phyloP scores from a whole-genome alignment of 2,113 vertebrate species.

The Heteronetta atricapilla region DNA sequence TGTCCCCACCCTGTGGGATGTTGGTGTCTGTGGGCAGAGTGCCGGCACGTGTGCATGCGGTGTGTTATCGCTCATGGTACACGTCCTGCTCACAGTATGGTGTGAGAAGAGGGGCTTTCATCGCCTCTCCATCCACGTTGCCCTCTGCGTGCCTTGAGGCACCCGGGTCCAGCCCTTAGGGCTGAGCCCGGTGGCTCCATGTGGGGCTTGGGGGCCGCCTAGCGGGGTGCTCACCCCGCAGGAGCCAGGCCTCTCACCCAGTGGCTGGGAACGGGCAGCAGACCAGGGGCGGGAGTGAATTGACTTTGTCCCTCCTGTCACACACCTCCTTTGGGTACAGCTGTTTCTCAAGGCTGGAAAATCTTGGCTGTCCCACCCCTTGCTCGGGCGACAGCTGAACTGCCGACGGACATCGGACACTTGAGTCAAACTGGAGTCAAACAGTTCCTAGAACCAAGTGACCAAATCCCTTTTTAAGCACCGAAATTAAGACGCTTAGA shows the following conservation, averaged over 20 bases:
- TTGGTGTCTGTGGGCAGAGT: not conserved
- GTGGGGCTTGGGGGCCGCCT: slow-evolving; percentile 13
- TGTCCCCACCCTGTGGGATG: not conserved
- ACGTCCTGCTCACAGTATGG: fast-evolving
- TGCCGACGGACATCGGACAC: slow-evolving; percentile 17
- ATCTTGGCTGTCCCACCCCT: slow-evolving; percentile 48
- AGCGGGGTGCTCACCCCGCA: not conserved
- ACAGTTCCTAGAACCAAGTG: slow-evolving; percentile 46
- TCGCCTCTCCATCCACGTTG: not conserved
- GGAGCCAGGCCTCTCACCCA: fast-evolving
- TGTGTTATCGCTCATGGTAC: not conserved
- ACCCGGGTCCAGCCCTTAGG: not conserved
- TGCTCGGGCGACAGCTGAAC: slow-evolving; percentile 53
- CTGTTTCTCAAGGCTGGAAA: slow-evolving; percentile 61
- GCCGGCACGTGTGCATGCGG: fast-evolving
- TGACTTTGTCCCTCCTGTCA: not conserved
- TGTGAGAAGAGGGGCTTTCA: not conserved
- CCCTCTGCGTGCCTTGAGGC: not conserved
- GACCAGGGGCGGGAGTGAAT: not conserved
- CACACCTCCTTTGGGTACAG: slow-evolving; percentile 6
- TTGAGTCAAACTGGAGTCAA: slow-evolving; percentile 1
- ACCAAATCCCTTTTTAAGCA: slow-evolving; percentile 46
- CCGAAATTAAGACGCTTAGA: not conserved
- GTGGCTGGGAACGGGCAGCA: fast-evolving
- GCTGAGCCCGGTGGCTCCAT: not conserved